A percentile compares a stretch with the other conserved stretches of the same genome.
These are phyloP conservation scores for Engystomops pustulosus DNA, from an alignment of 2,113 vertebrate genomes.

Conservation along the genomic window DNA sequence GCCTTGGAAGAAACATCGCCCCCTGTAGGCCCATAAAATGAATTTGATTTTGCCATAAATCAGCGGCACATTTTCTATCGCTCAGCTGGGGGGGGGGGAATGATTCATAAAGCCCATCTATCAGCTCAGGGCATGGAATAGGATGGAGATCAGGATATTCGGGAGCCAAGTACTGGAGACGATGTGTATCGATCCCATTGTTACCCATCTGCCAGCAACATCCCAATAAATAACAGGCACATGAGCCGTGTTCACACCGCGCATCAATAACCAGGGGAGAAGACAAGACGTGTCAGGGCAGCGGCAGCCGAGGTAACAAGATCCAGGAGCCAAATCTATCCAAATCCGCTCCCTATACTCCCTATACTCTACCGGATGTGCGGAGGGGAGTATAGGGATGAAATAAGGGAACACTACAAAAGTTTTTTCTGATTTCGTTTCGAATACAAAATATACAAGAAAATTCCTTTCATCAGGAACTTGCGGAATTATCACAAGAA, in stretches of 20 bases:
- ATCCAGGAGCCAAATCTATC: slow-evolving; percentile 2
- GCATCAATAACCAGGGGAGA: slow-evolving; percentile 59
- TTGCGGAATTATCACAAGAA: background rate
- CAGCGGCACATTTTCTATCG: background rate
- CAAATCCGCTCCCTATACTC: too few relatives aligned
- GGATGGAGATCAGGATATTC: background rate
- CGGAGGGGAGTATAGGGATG: too few relatives aligned
- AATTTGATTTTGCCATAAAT: background rate
- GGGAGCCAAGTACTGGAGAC: background rate
- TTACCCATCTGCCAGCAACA: background rate
- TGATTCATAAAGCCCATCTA: slow-evolving; percentile 4
- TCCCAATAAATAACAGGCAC: slow-evolving; percentile 22
- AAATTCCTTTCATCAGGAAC: too few relatives aligned
- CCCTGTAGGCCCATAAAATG: background rate
- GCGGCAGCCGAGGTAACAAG: slow-evolving; percentile 42
- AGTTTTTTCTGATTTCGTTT: too few relatives aligned
- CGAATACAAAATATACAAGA: too few relatives aligned
- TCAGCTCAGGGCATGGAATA: background rate
- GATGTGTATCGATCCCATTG: background rate
- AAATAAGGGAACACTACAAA: too few relatives aligned
- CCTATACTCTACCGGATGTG: too few relatives aligned
- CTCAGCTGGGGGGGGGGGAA: background rate
- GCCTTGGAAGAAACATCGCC: background rate
- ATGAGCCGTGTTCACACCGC: slow-evolving; percentile 42
- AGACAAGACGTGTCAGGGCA: slow-evolving; percentile 66